phyloP scores from a whole-genome alignment of 1,140 invertebrate species.

The Musca vetustissima region DNA sequence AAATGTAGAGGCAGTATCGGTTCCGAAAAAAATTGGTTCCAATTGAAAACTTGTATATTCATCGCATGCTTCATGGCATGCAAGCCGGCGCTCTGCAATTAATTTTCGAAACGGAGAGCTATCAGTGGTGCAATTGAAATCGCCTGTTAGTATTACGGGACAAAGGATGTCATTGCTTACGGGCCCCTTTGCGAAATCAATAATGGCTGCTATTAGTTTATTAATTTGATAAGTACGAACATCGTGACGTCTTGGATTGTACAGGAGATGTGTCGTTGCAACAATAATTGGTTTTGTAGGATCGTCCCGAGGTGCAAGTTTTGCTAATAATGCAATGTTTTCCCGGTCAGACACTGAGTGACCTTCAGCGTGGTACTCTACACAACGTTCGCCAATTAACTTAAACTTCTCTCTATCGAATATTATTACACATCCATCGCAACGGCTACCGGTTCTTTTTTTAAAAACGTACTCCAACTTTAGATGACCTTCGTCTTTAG shows the following conservation, averaged over 20 bases:
- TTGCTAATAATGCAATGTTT: slow-evolving; percentile 83
- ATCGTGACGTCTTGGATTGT: slow-evolving; percentile 85
- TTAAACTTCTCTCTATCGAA: slow-evolving; percentile 68
- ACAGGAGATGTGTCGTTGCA: slow-evolving; percentile 93
- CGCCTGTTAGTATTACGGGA: slow-evolving; percentile 84
- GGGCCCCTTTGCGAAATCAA: slow-evolving; percentile 60
- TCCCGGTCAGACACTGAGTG: slow-evolving; percentile 70
- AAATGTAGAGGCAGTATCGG: slow-evolving; percentile 65
- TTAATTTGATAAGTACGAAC: slow-evolving; percentile 84
- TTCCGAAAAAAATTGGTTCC: slow-evolving; percentile 58
- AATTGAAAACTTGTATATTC: slow-evolving; percentile 5
- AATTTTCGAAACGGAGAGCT: slow-evolving; percentile 75
- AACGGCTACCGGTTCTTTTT: slow-evolving; percentile 68
- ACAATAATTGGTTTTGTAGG: slow-evolving; percentile 64
- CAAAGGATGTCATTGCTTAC: slow-evolving; percentile 52
- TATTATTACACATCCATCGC: slow-evolving; percentile 85
- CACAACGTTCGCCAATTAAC: slow-evolving; percentile 62
- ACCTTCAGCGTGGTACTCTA: slow-evolving; percentile 61
- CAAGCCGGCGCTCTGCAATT: slow-evolving; percentile 45
- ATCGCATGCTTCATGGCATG: slow-evolving; percentile 62
- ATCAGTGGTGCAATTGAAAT: slow-evolving; percentile 81
- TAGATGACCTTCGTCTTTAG: slow-evolving; percentile 28
- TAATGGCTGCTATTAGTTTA: slow-evolving; percentile 79
- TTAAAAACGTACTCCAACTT: slow-evolving; percentile 69
- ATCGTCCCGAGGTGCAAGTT: slow-evolving; percentile 62